phyloP scores from a whole-genome alignment of 2,888 invertebrate genomes.

The Tortricodes alternella region DNA sequence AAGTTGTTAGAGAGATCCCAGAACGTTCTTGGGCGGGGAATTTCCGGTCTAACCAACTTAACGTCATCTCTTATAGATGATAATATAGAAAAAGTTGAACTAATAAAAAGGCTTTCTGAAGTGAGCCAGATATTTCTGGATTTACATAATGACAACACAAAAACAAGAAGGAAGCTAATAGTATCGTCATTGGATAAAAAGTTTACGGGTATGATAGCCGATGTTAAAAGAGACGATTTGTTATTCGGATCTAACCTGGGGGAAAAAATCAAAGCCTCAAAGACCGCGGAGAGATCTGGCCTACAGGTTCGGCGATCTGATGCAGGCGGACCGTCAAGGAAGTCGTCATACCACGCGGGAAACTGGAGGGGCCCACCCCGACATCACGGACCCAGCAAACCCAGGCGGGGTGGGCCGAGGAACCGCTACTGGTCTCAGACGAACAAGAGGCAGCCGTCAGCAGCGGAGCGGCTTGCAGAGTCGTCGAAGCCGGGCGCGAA shows the following conservation, averaged over 20 bases:
- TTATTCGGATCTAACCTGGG: constrained; percentile 9
- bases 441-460: neutral
- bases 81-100: neutral
- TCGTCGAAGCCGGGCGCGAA: neutral
- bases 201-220: neutral
- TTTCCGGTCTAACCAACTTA: neutral
- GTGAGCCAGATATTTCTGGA: neutral
- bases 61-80: neutral
- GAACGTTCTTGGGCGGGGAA: neutral
- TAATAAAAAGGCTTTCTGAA: neutral
- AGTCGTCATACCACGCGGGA: constrained; percentile 2
- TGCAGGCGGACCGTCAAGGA: neutral
- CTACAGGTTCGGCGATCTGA: constrained; percentile 1
- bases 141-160: constrained; percentile 6
- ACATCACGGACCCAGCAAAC: constrained; percentile 5
- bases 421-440: constrained; percentile 3
- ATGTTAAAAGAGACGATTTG: constrained; percentile 5
- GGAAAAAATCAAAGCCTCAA: constrained; percentile 10
- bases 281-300: constrained; percentile 14
- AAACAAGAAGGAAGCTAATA: constrained; percentile 3
- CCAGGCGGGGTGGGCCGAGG: constrained; percentile 27
- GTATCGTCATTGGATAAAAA: constrained; percentile 3
- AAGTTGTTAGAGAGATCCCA: neutral
- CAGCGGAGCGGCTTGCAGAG: neutral
- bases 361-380: constrained; percentile 30